These are phyloP conservation scores for Drosophila rellima DNA, from an alignment of 2,888 invertebrate genomes.

Conservation along the genomic window DNA sequence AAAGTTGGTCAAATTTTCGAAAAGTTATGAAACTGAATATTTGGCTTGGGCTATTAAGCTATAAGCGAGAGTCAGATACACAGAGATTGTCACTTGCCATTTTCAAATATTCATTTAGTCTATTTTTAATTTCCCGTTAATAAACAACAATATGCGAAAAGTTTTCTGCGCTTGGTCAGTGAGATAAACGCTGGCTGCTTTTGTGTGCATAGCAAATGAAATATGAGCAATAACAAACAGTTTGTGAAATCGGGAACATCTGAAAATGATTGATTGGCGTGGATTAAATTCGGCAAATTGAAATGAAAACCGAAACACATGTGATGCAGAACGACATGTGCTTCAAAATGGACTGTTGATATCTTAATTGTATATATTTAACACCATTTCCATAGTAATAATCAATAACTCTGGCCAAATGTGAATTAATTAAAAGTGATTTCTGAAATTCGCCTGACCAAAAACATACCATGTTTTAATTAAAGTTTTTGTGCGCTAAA, in stretches of 20 bases:
- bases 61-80: too few relatives aligned
- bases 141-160: not conserved
- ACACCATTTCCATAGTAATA: not conserved
- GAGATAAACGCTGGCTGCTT: not conserved
- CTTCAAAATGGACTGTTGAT: not conserved
- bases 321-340: not conserved
- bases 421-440: not conserved
- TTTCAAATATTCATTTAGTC: not conserved
- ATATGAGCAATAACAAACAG: conserved; percentile 11
- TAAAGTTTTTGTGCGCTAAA: conserved; percentile 27
- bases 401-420: not conserved
- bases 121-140: not conserved
- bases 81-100: too few relatives aligned
- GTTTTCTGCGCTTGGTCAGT: not conserved
- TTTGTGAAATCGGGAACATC: conserved; percentile 6
- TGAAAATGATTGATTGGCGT: conserved; percentile 12
- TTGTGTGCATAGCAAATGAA: conserved; percentile 8
- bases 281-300: not conserved
- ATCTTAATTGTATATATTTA: conserved; percentile 4
- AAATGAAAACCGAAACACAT: conserved; percentile 3
- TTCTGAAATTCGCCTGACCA: not conserved
- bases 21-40: too few relatives aligned
- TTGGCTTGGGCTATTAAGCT: too few relatives aligned
- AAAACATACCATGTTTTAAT: conserved; percentile 28
- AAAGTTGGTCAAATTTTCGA: too few relatives aligned